phyloP scores from a whole-genome alignment of 1,140 invertebrate genomes.

The Copidosoma floridanum region DNA sequence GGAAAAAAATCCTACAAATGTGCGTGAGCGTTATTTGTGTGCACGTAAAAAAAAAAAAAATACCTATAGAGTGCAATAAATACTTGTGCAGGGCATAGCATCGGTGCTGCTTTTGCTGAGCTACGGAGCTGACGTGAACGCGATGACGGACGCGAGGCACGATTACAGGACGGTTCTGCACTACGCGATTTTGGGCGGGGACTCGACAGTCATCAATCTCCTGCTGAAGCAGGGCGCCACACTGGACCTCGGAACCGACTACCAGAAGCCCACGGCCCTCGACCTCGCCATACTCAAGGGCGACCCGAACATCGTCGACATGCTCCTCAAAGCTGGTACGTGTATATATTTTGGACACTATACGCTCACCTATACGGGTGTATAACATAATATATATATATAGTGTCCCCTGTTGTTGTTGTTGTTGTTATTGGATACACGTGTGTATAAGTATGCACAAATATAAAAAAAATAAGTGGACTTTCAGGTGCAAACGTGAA shows the following conservation, averaged over 20 bases:
- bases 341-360: conserved; percentile 8
- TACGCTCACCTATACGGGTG: too few species aligned
- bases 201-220: conserved; percentile 75
- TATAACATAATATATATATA: too few species aligned
- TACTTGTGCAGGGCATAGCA: conserved; percentile 72
- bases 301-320: conserved; percentile 69
- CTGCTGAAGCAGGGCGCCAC: conserved; percentile 77
- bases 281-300: conserved; percentile 83
- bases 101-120: conserved; percentile 75
- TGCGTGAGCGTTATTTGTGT: too few species aligned
- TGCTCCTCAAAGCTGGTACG: conserved; percentile 68
- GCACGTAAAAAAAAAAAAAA: too few species aligned
- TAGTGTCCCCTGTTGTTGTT: too few species aligned
- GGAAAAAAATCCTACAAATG: too few species aligned
- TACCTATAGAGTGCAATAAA: too few species aligned
- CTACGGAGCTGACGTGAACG: conserved; percentile 79
- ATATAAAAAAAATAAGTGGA: too few species aligned
- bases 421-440: too few species aligned
- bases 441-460: too few species aligned
- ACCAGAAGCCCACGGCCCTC: conserved; percentile 79
- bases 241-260: conserved; percentile 62
- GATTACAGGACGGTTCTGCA: conserved; percentile 82
- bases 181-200: conserved; percentile 82
- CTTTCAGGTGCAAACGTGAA: conserved; percentile 81
- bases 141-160: conserved; percentile 75